phyloP scores from a whole-genome alignment of 2,888 invertebrate species.

The Acrocera orbiculus region DNA sequence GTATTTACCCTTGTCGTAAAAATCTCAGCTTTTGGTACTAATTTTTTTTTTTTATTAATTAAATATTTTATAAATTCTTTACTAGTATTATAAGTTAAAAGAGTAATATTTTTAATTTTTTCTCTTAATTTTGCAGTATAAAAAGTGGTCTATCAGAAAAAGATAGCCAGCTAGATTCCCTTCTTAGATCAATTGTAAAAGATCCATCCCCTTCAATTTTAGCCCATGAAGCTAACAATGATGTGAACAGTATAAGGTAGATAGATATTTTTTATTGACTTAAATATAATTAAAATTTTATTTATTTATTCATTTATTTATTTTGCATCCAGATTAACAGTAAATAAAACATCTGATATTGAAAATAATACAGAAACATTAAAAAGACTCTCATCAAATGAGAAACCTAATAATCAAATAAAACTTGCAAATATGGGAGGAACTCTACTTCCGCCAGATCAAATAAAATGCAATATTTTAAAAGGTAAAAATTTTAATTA shows the following conservation, averaged over 20 bases:
- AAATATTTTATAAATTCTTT: no score
- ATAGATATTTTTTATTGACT: slow-evolving; percentile 12
- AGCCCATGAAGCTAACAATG: slow-evolving; percentile 39
- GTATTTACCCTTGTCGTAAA: no score
- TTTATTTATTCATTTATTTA: slow-evolving; percentile 31
- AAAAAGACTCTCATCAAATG: slow-evolving; percentile 43
- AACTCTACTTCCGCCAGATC: slow-evolving; percentile 64
- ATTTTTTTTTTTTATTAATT: no score
- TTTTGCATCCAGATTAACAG: slow-evolving; percentile 31
- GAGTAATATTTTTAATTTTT: slow-evolving; percentile 1
- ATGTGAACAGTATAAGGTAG: slow-evolving; percentile 35
- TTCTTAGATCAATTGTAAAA: slow-evolving; percentile 59
- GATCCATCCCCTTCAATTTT: slow-evolving; percentile 41
- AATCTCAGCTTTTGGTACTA: no score
- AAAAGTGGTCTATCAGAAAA: slow-evolving; percentile 35
- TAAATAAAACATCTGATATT: slow-evolving; percentile 31
- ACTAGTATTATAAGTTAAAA: no score
- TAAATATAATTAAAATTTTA: background rate
- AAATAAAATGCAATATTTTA: slow-evolving; percentile 85
- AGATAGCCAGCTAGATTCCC: slow-evolving; percentile 49
- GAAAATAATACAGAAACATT: slow-evolving; percentile 46
- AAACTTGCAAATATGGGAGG: slow-evolving; percentile 45
- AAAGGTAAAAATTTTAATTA: slow-evolving; percentile 44
- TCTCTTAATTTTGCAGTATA: slow-evolving; percentile 24
- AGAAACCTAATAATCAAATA: slow-evolving; percentile 52